Evolutionary conservation across 2,797 vertebrate species (phyloP).

Genomic region (Xenopus petersii): DNA sequence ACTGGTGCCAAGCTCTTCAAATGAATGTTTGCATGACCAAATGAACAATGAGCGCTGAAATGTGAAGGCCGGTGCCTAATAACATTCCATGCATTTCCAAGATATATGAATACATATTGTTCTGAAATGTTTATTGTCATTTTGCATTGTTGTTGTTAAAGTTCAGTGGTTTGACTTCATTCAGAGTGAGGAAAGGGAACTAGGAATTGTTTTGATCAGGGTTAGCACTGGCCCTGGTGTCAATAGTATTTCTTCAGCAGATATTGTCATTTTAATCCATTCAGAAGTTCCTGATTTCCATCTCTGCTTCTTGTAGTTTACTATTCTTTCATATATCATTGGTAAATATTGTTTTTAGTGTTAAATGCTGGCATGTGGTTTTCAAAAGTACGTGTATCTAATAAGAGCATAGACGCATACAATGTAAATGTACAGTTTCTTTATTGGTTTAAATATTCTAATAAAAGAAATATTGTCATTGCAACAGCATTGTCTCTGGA

Average conservation of each 20-base stretch:
- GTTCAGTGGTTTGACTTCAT: conserved; percentile 41
- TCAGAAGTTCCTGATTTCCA: not conserved
- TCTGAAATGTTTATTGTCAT: conserved; percentile 44
- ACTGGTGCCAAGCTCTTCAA: conserved; percentile 36
- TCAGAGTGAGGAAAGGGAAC: conserved; percentile 21
- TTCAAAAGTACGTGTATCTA: too few relatives aligned
- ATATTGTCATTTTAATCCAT: not conserved
- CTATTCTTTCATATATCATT: not conserved
- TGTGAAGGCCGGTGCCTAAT: conserved; percentile 36
- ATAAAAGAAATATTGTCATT: not conserved
- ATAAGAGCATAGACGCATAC: too few relatives aligned
- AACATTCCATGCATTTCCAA: conserved; percentile 43
- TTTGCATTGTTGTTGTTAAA: conserved; percentile 31
- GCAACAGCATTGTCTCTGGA: not conserved
- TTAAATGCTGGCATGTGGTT: too few relatives aligned
- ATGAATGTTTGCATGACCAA: conserved; percentile 42
- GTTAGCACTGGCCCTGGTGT: conserved; percentile 15
- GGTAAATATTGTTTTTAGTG: too few relatives aligned
- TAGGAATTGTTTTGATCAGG: conserved; percentile 31
- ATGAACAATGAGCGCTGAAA: conserved; percentile 44
- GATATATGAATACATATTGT: conserved; percentile 29
- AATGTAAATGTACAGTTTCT: too few relatives aligned
- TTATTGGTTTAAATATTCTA: not conserved
- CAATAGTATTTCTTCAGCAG: not conserved
- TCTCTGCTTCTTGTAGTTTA: not conserved